These are phyloP conservation scores for Haliclona indistincta DNA, from an alignment of 37 sponge, comb jelly and placozoan genomes.

Conservation along the genomic window DNA sequence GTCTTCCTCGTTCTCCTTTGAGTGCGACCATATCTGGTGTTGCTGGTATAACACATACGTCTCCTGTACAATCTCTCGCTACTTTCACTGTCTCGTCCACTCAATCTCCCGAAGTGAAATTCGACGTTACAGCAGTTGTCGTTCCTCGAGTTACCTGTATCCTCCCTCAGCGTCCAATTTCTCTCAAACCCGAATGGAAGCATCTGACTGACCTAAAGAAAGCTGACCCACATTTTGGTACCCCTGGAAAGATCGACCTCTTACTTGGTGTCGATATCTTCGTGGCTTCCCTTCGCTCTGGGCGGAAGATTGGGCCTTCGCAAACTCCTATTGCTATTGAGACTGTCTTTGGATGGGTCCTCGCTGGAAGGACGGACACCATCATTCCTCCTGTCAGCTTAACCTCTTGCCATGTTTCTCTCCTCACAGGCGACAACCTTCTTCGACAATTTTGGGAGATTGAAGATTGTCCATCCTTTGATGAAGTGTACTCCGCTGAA, in stretches of 20 bases:
- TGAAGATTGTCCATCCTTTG: constrained; percentile 16
- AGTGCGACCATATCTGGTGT: constrained; percentile 15
- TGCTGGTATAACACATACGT: constrained; percentile 21
- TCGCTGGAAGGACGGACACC: neutral
- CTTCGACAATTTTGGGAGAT: constrained; percentile 49
- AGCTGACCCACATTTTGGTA: constrained; percentile 32
- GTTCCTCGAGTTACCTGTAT: constrained; percentile 38
- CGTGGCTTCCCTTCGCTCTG: constrained; percentile 9
- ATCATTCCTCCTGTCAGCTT: neutral
- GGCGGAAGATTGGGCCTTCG: constrained; percentile 35
- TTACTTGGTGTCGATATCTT: constrained; percentile 27
- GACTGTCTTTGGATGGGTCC: constrained; percentile 10
- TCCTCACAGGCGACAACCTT: constrained; percentile 28
- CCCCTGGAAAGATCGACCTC: constrained; percentile 31
- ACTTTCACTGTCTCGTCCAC: constrained; percentile 10
- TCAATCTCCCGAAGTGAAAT: neutral
- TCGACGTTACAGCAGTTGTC: constrained; percentile 32
- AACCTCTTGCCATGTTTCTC: neutral
- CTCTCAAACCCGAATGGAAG: constrained; percentile 16
- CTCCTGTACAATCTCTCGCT: constrained; percentile 31
- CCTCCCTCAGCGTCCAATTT: constrained; percentile 20
- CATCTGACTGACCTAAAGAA: constrained; percentile 7
- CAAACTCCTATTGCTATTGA: constrained; percentile 27
- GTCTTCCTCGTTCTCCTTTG: constrained; percentile 5
- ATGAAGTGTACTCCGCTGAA: constrained; percentile 12